Conservation (phyloP, 2,797 vertebrate species). For the Chanos chanos region DNA sequence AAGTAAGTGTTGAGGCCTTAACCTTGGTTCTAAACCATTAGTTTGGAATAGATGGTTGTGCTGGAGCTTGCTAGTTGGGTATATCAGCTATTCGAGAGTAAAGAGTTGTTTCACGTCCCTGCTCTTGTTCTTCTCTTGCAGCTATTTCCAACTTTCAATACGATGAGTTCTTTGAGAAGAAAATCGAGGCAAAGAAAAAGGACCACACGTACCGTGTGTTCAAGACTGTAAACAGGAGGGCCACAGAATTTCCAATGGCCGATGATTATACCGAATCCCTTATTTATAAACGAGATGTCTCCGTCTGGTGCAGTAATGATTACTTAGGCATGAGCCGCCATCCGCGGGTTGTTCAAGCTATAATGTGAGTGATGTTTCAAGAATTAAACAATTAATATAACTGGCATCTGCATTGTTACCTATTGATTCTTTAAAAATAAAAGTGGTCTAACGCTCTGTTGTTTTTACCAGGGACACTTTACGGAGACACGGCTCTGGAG, state of each 20-base stretch:
- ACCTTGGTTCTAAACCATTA: too few relatives aligned
- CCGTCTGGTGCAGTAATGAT: slow-evolving; percentile 95
- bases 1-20: slow-evolving; percentile 62
- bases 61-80: too few relatives aligned
- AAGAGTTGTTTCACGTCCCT: too few relatives aligned
- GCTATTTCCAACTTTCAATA: slow-evolving; percentile 87
- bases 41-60: too few relatives aligned
- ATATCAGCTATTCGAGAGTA: too few relatives aligned
- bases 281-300: slow-evolving; percentile 81
- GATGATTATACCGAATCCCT: slow-evolving; percentile 82
- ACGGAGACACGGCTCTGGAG: slow-evolving; percentile 89
- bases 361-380: slow-evolving; percentile 76
- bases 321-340: slow-evolving; percentile 95
- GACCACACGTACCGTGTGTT: slow-evolving; percentile 92
- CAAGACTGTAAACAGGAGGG: slow-evolving; percentile 87
- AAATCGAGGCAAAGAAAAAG: slow-evolving; percentile 83
- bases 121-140: slow-evolving; percentile 32
- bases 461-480: slow-evolving; percentile 79
- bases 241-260: slow-evolving; percentile 85
- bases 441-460: neutral
- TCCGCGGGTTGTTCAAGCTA: slow-evolving; percentile 77
- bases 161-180: slow-evolving; percentile 88
- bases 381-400: neutral
- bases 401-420: neutral
- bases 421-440: neutral